phyloP scores from a whole-genome alignment of 2,113 vertebrate genomes.

The Aythya baeri region DNA sequence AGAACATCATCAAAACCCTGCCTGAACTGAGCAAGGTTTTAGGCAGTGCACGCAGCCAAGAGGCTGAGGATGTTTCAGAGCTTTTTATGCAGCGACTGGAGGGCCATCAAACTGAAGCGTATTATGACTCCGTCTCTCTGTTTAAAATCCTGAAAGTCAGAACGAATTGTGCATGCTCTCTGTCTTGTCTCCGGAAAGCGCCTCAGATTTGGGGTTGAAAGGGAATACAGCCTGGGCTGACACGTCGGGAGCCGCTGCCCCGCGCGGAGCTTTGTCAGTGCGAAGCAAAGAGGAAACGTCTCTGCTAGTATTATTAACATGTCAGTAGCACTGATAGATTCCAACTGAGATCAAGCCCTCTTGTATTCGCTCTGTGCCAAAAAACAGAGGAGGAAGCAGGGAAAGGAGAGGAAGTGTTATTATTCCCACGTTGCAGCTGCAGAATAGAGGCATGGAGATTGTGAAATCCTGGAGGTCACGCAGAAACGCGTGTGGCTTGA shows the following conservation, averaged over 20 bases:
- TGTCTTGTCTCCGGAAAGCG: slow-evolving; percentile 47
- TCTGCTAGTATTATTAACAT: slow-evolving; percentile 71
- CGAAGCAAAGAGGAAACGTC: slow-evolving; percentile 60
- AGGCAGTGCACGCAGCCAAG: not conserved
- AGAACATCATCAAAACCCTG: slow-evolving; percentile 5
- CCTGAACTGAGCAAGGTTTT: not conserved
- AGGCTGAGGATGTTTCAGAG: slow-evolving; percentile 27
- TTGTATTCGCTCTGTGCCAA: slow-evolving; percentile 49
- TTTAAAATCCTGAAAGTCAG: slow-evolving; percentile 61
- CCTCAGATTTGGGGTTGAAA: slow-evolving; percentile 66
- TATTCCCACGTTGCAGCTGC: slow-evolving; percentile 60
- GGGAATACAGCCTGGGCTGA: slow-evolving; percentile 36
- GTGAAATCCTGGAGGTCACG: slow-evolving; percentile 10
- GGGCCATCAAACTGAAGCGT: slow-evolving; percentile 50
- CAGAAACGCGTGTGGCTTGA: rapidly evolving
- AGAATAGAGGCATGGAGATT: slow-evolving; percentile 1
- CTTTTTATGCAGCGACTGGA: slow-evolving; percentile 42
- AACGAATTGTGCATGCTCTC: slow-evolving; percentile 48
- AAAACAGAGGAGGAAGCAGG: slow-evolving; percentile 60
- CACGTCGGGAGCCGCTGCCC: slow-evolving; percentile 34
- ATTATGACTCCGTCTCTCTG: slow-evolving; percentile 53
- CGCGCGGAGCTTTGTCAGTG: slow-evolving; percentile 16
- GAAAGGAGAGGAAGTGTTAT: slow-evolving; percentile 60
- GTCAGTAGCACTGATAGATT: slow-evolving; percentile 71
- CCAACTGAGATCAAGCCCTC: slow-evolving; percentile 67